Evolutionary conservation across 2,113 vertebrate genomes (phyloP), one percentile per base, ranked within the genome.

Genomic region (Alligator mississippiensis): DNA sequence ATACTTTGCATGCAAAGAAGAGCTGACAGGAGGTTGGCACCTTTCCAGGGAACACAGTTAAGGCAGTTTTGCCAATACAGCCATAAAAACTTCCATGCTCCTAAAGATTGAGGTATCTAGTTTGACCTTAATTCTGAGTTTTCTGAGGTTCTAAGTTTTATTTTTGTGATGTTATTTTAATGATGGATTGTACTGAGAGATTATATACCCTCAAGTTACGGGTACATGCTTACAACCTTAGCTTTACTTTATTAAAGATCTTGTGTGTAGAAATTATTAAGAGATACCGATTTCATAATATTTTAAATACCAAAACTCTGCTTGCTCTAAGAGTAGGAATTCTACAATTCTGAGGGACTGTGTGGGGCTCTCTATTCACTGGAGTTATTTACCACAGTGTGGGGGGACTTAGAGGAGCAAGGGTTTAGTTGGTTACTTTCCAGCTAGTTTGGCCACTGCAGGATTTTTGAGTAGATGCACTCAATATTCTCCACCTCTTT

Each of bases 401-500:
- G 47, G 18, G 54, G 25, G 30, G 30, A 85, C 21, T 72, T 7
- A 88, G 47, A 88, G 66, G 38, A 80, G 72, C 17, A 47, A 13
- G 0, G 1, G 38, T 63, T 47, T 38, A 47, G 75, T 66, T 19
- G 58, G 59, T 59, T 9, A 10, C 82, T 90, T 91, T 90, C 81
- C 66, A 90, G 38, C 66, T 57, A 22, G 76, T 30, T 66, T 22
- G 58, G 22, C 19, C 77, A 15, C 74, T 61, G 88, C 27, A 88
- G 90, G 55, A 57, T 30, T 30, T 83, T 77, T 80, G 68, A 80
- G 19, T 78, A 30, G 15, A 63, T 74, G 22, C 17, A 25, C 16
- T 80, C 6, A 2, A 63, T 28, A 1, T 34, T 83, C 90, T n/a
- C n/a, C 14, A 17, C 59, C 34, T 87, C 0, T 0, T 47, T 38